Conservation (phyloP, 1,140 invertebrate genomes). For the Drosophila asahinai region DNA sequence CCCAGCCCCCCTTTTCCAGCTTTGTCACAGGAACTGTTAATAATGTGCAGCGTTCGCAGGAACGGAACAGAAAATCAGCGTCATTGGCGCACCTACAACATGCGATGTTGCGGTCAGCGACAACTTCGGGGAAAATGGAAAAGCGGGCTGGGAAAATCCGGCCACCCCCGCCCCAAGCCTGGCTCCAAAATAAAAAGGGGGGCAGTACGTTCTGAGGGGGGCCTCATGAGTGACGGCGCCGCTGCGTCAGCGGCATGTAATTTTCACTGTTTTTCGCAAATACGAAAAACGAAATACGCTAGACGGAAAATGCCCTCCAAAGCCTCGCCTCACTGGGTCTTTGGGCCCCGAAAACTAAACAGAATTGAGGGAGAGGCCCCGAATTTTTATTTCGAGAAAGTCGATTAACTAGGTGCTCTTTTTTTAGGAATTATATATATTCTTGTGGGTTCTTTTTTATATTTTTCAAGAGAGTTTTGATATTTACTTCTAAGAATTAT, state of each 20-base stretch:
- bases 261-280: constrained; percentile 78
- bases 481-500: background rate
- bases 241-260: constrained; percentile 79
- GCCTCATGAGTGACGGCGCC: constrained; percentile 75
- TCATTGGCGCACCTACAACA: constrained; percentile 85
- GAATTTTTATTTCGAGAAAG: background rate
- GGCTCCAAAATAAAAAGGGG: constrained; percentile 45
- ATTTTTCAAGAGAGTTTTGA: background rate
- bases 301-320: constrained; percentile 54
- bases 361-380: background rate
- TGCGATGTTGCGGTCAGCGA: constrained; percentile 81
- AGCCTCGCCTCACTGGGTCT: background rate
- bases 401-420: background rate
- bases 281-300: constrained; percentile 74
- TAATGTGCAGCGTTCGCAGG: constrained; percentile 72
- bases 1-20: constrained; percentile 25
- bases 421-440: background rate
- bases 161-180: background rate
- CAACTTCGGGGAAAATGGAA: constrained; percentile 71
- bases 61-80: constrained; percentile 79
- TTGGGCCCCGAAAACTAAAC: constrained; percentile 22
- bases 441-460: background rate
- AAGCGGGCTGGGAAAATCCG: constrained; percentile 43
- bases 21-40: constrained; percentile 84
- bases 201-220: background rate